These are phyloP conservation scores for Dipodomys spectabilis DNA, from an alignment of 2,113 vertebrate species.

Conservation along the genomic window DNA sequence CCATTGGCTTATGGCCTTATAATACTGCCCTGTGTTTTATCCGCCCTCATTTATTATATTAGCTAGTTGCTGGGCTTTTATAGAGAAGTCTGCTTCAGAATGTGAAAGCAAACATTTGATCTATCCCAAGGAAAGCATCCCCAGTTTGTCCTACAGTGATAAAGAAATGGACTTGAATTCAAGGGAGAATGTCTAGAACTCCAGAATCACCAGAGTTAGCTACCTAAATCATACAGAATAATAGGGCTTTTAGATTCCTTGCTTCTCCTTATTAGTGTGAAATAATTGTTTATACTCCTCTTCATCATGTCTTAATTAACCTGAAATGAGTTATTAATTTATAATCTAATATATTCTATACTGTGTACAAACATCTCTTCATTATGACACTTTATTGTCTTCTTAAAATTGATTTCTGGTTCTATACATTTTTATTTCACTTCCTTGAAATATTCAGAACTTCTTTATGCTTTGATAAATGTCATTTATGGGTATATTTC, in stretches of 20 bases:
- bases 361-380: neutral
- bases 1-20: neutral
- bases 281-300: neutral
- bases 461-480: neutral
- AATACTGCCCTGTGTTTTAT: neutral
- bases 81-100: neutral
- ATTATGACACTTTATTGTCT: neutral
- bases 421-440: neutral
- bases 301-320: neutral
- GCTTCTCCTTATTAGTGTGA: neutral
- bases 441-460: neutral
- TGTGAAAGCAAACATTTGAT: neutral
- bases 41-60: neutral
- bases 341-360: neutral
- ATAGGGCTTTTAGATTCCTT: neutral
- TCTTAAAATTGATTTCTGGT: neutral
- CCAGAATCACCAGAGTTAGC: neutral
- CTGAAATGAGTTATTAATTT: neutral
- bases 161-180: conserved; percentile 32
- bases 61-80: neutral
- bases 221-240: neutral
- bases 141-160: neutral
- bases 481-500: neutral
- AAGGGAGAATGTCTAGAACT: neutral
- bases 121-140: neutral